Evolutionary conservation across 2,888 invertebrate genomes (phyloP), one percentile per base, ranked within the genome.

Genomic region (Phortica okadai): DNA sequence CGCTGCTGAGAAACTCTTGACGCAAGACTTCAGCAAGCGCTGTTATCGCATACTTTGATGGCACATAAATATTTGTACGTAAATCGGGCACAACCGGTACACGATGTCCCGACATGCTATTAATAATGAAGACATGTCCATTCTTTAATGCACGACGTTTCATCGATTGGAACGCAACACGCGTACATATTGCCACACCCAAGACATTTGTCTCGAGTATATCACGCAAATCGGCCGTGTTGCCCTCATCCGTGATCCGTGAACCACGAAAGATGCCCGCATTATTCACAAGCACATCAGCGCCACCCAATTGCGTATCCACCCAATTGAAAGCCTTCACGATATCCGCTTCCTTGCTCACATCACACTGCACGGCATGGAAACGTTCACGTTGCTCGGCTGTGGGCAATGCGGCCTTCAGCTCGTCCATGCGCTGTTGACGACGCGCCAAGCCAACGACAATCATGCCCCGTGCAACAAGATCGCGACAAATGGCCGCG

Each of bases 371-470:
- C 73, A 90, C 79, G 1, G 91, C 85, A 78, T 92, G 84, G 16
- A 92, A 88, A 5, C 84, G 80, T 0, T 79, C 83, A 80, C 50
- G 80, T 54, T 82, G 76, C 70, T 84, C 78, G 2, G 82, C 67
- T 6, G 45, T 64, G 0, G 84, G 77, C 16, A 89, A 73, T 16
- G 70, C 7, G 1, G 76, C 75, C 50, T 82, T 83, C 5, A 84
- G 67, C 54, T 81, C 88, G 75, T 92, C 84, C 14, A 93, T 86
- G 74, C 85, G 89, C 11, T 92, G 91, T 1, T 90, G 82, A 59
- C 92, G 91, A 78, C 93, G 89, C 0, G 93, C 93, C 79, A 93
- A 88, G 1, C 92, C 93, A 4, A 93, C 90, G 0, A 94, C 94
- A 74, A 91, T 91, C 79, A 94, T 79, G 0, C 93, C 94, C 33